Base-by-base conservation (phyloP, 2,797 vertebrate species). In the Capromys pilorides region DNA sequence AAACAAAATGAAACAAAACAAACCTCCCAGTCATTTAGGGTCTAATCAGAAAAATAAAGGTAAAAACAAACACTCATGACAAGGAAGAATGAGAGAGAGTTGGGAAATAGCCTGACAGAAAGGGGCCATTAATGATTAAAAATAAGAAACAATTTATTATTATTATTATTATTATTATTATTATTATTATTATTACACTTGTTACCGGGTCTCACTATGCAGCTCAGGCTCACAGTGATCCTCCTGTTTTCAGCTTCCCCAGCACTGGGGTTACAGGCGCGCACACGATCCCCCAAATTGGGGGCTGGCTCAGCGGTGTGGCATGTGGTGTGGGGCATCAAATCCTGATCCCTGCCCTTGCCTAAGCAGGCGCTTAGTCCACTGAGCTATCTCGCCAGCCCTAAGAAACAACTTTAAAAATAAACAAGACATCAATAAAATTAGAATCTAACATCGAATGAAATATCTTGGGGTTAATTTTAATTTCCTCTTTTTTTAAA, bases 351-450 rank as follows among this genome's bases (percentile, higher is more conserved):
- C 16, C 54, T 57, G 14, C 16, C 13, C 54, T 57, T 18, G 16
- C 54, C 54, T 57, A 57, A 57, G 14, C 54, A 57, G 54, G 54
- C 16, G 14, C 13, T 57, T 57, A 57, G 16, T 57, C 54, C 54
- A 57, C 16, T 5, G 16, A 14, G 54, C 54, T 57, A 57, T 57
- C 54, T 57, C 16, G 16, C 54, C 16, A 14, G 54, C 54, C 54
- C 16, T 7, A 51, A 78, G 69, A 78, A 71, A 54, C 31, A 84
- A 67, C 91, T 33, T 85, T 59, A 26, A 88, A 92, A 94, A 89
- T 21, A 94, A 93, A 82, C 62, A 93, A 59, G 85, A 80, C 93
- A 94, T 16, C 41, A 79, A 62, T 83, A 75, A 96, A 93, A 81
- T 86, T 88, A 79, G 36, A 92, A 83, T 93, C 49, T 84, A 67